These are phyloP conservation scores for Papilio protenor DNA, from an alignment of 2,888 invertebrate species.

Conservation along the genomic window DNA sequence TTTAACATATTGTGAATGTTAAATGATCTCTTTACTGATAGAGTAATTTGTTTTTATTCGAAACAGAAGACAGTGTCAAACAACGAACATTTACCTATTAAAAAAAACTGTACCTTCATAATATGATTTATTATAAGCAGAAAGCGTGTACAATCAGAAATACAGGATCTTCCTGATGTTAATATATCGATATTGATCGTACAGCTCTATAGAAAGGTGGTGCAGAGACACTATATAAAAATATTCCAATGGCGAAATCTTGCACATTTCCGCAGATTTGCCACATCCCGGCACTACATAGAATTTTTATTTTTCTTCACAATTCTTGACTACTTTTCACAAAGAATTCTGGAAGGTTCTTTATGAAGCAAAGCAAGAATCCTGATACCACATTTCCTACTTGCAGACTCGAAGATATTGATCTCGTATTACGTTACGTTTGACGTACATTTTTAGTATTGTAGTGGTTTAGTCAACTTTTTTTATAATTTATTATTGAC, in stretches of 20 bases:
- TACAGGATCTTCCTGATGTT: not conserved
- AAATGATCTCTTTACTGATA: not conserved
- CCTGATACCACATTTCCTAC: constrained; percentile 42
- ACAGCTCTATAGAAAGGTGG: constrained; percentile 47
- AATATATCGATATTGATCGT: not conserved
- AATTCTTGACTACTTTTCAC: constrained; percentile 45
- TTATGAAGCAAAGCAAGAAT: constrained; percentile 19
- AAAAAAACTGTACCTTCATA: not conserved
- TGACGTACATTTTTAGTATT: not conserved
- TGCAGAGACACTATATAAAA: constrained; percentile 66
- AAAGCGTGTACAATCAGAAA: not conserved
- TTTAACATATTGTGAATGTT: constrained; percentile 2
- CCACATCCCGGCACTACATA: constrained; percentile 57
- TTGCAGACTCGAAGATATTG: not conserved
- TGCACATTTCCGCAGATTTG: constrained; percentile 65
- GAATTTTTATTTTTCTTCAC: constrained; percentile 56
- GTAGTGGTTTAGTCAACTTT: not conserved
- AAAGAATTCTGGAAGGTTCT: constrained; percentile 25
- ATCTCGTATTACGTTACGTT: not conserved
- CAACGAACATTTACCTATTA: not conserved
- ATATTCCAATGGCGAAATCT: constrained; percentile 60
- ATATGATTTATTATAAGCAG: not conserved
- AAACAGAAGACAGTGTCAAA: not conserved
- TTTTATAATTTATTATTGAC: not conserved
- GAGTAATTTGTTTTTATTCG: not conserved